These are phyloP conservation scores for Actinemys pallida DNA, from an alignment of 2,113 vertebrate species.

Conservation along the genomic window DNA sequence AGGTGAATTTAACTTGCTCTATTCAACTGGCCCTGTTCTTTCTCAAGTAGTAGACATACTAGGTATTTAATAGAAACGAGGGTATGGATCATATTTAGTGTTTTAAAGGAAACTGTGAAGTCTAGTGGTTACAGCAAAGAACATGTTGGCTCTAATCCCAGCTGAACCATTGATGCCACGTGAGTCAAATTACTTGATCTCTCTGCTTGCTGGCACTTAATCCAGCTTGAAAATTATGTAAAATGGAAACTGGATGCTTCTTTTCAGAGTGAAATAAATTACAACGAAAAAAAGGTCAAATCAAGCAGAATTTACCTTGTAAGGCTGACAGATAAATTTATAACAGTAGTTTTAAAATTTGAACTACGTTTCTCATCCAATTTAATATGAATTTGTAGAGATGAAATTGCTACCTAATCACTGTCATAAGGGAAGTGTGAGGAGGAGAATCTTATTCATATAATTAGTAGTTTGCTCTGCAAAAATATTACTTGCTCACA, in stretches of 20 bases:
- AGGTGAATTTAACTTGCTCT: neutral
- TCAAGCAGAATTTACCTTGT: conserved; percentile 15
- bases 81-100: neutral
- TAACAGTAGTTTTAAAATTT: neutral
- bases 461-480: neutral
- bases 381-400: neutral
- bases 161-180: neutral
- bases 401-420: conserved; percentile 2
- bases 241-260: conserved; percentile 5
- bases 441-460: neutral
- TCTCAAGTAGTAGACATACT: neutral
- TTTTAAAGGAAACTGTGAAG: neutral
- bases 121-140: neutral
- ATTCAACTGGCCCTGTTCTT: neutral
- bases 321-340: neutral
- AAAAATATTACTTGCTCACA: neutral
- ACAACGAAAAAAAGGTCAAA: conserved; percentile 30
- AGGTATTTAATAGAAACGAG: neutral
- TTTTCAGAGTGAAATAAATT: neutral
- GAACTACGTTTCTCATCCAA: neutral
- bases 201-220: neutral
- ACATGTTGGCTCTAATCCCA: neutral
- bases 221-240: neutral
- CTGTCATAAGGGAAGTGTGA: neutral
- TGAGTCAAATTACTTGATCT: neutral